These are phyloP conservation scores for Leucania comma DNA, from an alignment of 2,888 invertebrate genomes.

Conservation along the genomic window DNA sequence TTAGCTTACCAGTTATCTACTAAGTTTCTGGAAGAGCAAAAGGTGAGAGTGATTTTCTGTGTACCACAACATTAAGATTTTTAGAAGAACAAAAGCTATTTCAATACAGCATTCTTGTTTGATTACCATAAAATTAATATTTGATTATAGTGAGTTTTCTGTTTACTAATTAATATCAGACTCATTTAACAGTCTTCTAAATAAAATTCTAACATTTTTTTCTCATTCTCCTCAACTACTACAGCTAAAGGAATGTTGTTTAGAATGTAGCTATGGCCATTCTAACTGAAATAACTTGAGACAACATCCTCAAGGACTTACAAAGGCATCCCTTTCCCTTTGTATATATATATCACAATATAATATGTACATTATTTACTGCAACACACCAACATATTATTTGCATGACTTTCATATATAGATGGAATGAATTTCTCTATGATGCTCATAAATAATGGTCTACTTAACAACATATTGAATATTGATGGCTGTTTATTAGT, in stretches of 20 bases:
- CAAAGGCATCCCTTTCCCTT: slow-evolving; percentile 46
- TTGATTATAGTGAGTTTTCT: neutral
- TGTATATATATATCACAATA: slow-evolving; percentile 1
- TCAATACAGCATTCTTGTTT: neutral
- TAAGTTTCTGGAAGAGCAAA: slow-evolving; percentile 84
- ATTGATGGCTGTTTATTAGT: slow-evolving; percentile 21
- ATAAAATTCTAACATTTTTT: neutral
- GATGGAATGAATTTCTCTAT: slow-evolving; percentile 26
- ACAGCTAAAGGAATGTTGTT: slow-evolving; percentile 1
- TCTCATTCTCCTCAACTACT: neutral
- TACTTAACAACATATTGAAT: slow-evolving; percentile 37
- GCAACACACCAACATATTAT: slow-evolving; percentile 12
- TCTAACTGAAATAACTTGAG: neutral
- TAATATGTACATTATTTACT: slow-evolving; percentile 7
- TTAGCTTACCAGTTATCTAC: slow-evolving; percentile 86
- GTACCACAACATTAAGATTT: neutral
- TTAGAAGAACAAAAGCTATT: neutral
- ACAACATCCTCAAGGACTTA: neutral
- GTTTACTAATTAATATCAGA: neutral
- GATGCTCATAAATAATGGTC: slow-evolving; percentile 21
- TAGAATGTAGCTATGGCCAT: slow-evolving; percentile 4
- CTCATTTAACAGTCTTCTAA: neutral
- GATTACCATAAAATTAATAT: neutral
- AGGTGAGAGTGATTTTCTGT: slow-evolving; percentile 71
- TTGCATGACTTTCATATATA: slow-evolving; percentile 43